phyloP scores from a whole-genome alignment of 2,888 invertebrate species.

The Aspidapion aeneum region DNA sequence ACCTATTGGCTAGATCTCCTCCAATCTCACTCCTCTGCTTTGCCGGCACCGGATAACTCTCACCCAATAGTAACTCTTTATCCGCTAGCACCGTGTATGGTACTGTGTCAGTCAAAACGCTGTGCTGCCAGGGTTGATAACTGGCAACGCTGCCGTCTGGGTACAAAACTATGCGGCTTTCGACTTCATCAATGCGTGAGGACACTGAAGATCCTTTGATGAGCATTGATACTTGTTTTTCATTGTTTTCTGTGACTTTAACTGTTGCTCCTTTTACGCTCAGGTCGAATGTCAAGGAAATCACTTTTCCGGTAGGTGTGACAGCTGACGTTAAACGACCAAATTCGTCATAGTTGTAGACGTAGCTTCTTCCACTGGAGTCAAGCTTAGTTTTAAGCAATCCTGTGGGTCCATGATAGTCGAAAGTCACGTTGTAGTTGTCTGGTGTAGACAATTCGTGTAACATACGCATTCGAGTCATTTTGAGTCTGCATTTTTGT shows the following conservation, averaged over 20 bases:
- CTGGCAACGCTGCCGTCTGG: conserved; percentile 81
- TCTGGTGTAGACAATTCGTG: conserved; percentile 89
- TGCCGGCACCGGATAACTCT: conserved; percentile 88
- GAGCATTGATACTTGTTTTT: conserved; percentile 78
- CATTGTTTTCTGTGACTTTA: conserved; percentile 76
- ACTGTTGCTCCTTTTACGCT: conserved; percentile 88
- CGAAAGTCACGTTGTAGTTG: conserved; percentile 90
- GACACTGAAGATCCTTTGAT: conserved; percentile 86
- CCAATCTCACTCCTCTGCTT: conserved; percentile 88
- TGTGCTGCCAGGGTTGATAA: conserved; percentile 82
- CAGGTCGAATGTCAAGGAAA: conserved; percentile 83
- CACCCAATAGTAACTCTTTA: conserved; percentile 75
- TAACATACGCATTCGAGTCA: conserved; percentile 91
- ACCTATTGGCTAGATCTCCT: conserved; percentile 76
- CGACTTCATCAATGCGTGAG: conserved; percentile 77
- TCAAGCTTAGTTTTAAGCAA: conserved; percentile 85
- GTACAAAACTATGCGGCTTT: conserved; percentile 74
- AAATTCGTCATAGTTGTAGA: conserved; percentile 93
- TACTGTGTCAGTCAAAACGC: conserved; percentile 84
- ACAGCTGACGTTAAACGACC: conserved; percentile 88
- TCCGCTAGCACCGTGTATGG: conserved; percentile 89
- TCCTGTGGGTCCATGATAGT: conserved; percentile 89
- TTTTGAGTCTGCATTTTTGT: conserved; percentile 83
- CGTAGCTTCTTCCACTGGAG: conserved; percentile 85
- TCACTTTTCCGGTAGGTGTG: conserved; percentile 93